Base-by-base conservation (phyloP, 2,797 vertebrate genomes). In the Benthosema pterotum region DNA sequence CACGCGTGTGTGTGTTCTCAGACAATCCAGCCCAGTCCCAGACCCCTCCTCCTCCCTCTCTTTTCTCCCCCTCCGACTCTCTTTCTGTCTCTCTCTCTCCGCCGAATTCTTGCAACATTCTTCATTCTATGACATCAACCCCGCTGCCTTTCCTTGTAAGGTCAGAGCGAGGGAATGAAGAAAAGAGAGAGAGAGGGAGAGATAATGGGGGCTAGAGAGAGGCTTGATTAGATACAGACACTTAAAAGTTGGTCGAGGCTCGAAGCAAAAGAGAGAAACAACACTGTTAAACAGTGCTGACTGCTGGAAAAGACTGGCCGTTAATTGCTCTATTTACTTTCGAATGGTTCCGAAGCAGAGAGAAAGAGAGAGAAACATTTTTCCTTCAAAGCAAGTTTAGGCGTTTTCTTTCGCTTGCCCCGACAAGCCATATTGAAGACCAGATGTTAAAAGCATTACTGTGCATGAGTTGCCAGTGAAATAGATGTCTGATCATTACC, bases 91-190 rank as follows among this genome's bases (percentile, higher is more conserved):
- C 71, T 80, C 81, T 85, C 54, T 50, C 69, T 58, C 71, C 71
- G 42, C 70, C 78, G 90, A 81, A 93, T 92, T 93, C 91, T 90
- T 93, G 85, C 83, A 89, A 91, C 92, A 93, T 94, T 93, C 91
- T 93, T 94, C 90, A 90, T 87, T 87, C 84, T 85, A 91, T 94
- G 92, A 94, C 92, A 94, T 94, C 93, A 94, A 91, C 91, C 80
- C 90, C 77, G 86, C 87, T 91, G 88, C 91, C 87, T 94, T 91
- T 91, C 92, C 93, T 92, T 94, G 91, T 94, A 94, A 93, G 93
- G 93, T 90, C 91, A 94, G 91, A 87, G 83, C 17, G 79, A 84
- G 89, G 83, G 87, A 91, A 75, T 74, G 77, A 88, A 83, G 73
- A 77, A 88, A 61, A 54, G 59, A 75, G 71, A 73, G 57, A 71